phyloP scores from a whole-genome alignment of 2,888 invertebrate species.

The Dinocampus coccinellae region DNA sequence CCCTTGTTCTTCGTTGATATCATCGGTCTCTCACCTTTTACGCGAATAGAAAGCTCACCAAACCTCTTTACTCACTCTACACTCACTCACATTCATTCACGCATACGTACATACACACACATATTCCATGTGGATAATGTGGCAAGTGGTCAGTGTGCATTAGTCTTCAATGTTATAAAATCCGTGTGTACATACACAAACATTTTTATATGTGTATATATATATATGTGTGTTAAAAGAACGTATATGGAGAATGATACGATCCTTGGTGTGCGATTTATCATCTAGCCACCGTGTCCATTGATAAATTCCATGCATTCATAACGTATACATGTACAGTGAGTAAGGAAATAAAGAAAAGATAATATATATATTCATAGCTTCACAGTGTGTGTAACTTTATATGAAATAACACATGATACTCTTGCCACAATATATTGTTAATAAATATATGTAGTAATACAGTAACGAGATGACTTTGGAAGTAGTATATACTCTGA shows the following conservation, averaged over 20 bases:
- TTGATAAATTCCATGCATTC: conserved; percentile 68
- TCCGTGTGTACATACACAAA: conserved; percentile 43
- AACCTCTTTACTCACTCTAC: conserved; percentile 9
- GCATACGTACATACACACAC: too few relatives aligned
- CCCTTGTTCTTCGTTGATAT: conserved; percentile 32
- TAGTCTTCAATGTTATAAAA: conserved; percentile 49
- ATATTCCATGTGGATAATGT: neutral
- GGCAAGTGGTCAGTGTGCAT: neutral
- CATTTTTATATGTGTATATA: neutral
- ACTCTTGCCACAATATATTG: conserved; percentile 55
- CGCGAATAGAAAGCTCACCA: conserved; percentile 52
- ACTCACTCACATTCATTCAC: too few relatives aligned
- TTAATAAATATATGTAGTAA: conserved; percentile 28
- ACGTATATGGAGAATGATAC: conserved; percentile 39
- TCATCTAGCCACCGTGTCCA: conserved; percentile 64
- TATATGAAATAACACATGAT: conserved; percentile 58
- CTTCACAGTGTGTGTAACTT: neutral
- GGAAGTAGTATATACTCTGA: conserved; percentile 28
- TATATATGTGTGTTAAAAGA: neutral
- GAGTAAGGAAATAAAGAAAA: conserved; percentile 5
- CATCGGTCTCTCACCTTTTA: conserved; percentile 42
- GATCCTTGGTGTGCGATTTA: conserved; percentile 58
- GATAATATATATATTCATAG: neutral
- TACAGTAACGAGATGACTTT: conserved; percentile 32
- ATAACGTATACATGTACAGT: conserved; percentile 51